phyloP scores from a whole-genome alignment of 2,888 invertebrate genomes.

The Exocentrus adspersus region DNA sequence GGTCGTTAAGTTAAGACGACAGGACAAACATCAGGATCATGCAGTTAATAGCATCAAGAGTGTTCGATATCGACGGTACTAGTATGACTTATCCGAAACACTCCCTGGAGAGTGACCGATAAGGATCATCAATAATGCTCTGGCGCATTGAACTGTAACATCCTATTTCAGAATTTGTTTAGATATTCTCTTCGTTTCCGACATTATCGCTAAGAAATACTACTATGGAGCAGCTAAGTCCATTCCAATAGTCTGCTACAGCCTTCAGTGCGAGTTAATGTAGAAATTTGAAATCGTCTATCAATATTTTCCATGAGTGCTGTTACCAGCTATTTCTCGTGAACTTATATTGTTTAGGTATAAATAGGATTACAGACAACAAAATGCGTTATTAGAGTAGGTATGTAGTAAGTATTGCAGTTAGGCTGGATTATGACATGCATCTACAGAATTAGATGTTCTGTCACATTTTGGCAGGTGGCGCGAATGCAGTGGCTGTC shows the following conservation, averaged over 20 bases:
- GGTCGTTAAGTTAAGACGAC: conserved; percentile 34
- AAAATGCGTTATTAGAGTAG: no score
- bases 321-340: no score
- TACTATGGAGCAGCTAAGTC: conserved; percentile 18
- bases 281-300: no score
- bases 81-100: conserved; percentile 54
- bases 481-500: no score
- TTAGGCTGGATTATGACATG: no score
- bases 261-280: neutral
- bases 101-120: conserved; percentile 51
- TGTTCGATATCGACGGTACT: conserved; percentile 48
- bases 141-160: conserved; percentile 43
- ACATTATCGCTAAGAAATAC: conserved; percentile 28
- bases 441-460: no score
- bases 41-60: conserved; percentile 54
- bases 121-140: conserved; percentile 55
- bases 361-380: no score
- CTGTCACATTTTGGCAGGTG: no score
- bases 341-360: no score
- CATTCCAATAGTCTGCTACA: neutral
- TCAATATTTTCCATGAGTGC: no score
- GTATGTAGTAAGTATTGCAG: no score
- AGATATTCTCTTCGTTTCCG: conserved; percentile 31
- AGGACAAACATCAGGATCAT: conserved; percentile 43
- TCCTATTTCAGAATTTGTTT: conserved; percentile 46